These are phyloP conservation scores for Limosa lapponica DNA, from an alignment of 2,797 vertebrate genomes.

Conservation along the genomic window DNA sequence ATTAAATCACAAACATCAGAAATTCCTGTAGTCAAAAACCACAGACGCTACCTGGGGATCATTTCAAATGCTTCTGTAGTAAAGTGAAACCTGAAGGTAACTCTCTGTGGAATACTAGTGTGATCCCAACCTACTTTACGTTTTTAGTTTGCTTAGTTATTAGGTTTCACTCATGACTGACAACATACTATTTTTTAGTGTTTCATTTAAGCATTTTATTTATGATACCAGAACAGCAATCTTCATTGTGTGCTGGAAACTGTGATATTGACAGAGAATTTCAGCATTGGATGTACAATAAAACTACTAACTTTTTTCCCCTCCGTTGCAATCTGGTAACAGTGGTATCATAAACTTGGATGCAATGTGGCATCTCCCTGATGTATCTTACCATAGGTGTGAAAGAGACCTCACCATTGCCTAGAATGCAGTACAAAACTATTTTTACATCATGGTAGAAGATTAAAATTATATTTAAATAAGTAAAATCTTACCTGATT, in stretches of 20 bases:
- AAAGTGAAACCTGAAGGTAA: neutral
- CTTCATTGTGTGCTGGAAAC: neutral
- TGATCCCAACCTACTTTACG: neutral
- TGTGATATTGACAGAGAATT: neutral
- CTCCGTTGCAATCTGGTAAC: neutral
- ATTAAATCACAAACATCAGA: neutral
- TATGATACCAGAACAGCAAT: neutral
- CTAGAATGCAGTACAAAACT: neutral
- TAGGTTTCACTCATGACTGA: neutral
- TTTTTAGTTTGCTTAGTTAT: neutral
- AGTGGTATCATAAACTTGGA: rapidly evolving
- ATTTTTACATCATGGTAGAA: neutral
- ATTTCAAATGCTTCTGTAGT: neutral
- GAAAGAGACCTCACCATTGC: neutral
- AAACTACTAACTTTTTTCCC: neutral
- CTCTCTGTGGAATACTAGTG: neutral
- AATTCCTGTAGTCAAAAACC: neutral
- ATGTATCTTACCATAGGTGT: rapidly evolving
- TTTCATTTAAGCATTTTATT: neutral
- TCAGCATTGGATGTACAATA: neutral
- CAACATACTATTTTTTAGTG: neutral
- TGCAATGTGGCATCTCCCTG: neutral
- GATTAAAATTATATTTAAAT: neutral
- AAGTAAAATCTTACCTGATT: neutral
- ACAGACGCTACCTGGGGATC: neutral